Conservation (phyloP, 2,797 vertebrate species). For the Lutjanus campechanus region DNA sequence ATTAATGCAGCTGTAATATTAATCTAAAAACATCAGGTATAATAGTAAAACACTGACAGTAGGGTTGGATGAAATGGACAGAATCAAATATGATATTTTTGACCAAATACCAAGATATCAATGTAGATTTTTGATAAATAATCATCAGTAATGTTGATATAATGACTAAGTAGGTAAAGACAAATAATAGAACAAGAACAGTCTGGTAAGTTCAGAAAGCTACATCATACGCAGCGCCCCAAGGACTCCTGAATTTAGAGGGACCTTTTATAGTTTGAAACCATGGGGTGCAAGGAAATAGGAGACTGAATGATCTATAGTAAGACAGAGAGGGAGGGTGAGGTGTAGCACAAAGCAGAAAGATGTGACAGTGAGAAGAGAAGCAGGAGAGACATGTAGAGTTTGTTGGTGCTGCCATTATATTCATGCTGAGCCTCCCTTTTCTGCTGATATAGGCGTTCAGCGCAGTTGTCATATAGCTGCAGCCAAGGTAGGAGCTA, state of each 20-base stretch:
- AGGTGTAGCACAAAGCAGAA: not conserved
- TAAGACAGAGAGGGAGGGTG: not conserved
- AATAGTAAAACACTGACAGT: too few relatives aligned
- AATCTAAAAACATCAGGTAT: too few relatives aligned
- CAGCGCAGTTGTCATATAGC: conserved; percentile 27
- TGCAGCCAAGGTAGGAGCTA: conserved; percentile 42
- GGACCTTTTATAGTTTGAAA: conserved; percentile 16
- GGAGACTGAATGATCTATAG: conserved; percentile 12
- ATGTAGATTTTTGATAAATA: too few relatives aligned
- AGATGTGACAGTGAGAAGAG: conserved; percentile 29
- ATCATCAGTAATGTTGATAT: too few relatives aligned
- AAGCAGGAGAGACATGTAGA: conserved; percentile 19
- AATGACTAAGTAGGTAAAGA: too few relatives aligned
- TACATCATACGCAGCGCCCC: not conserved
- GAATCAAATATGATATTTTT: too few relatives aligned
- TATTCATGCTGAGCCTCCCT: conserved; percentile 52
- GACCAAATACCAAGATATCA: too few relatives aligned
- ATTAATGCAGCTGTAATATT: too few relatives aligned
- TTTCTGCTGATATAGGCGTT: conserved; percentile 28
- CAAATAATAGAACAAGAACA: too few relatives aligned
- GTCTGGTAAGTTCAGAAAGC: too few relatives aligned
- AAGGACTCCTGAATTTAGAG: conserved; percentile 41
- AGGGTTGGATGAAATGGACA: too few relatives aligned
- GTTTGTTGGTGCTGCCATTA: conserved; percentile 32
- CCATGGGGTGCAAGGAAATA: conserved; percentile 1